Evolutionary conservation across 2,113 vertebrate species (phyloP), one percentile per base, ranked within the genome.

Genomic region (Sphaerodactylus townsendi): DNA sequence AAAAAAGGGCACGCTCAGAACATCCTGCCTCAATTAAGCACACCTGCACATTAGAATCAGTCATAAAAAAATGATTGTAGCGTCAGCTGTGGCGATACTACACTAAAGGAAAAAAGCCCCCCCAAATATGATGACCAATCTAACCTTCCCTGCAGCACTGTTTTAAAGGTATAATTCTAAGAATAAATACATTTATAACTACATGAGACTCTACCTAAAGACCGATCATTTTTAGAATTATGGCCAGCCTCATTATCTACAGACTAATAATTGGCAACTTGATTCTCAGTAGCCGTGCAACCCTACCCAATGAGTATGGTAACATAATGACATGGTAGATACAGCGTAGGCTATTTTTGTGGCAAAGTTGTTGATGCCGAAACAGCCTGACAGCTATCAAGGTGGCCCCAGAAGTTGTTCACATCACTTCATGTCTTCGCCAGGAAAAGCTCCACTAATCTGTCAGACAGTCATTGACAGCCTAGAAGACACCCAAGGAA

Each of bases 31-130:
- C 81, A 78, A 82, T 88, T 85, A 85, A 83, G 77, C 89, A 87
- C 82, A 93, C 85, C 85, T 93, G 88, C 88, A 91, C 79, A 15
- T 68, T 76, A 75, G 92, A 85, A 89, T 94, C 89, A 92, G 69
- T 93, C 84, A 65, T 48, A 17, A 30, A 48, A n/a, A 25, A 1
- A 17, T 83, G 68, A 86, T 5, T 65, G 53, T 59, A 23, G 33
- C 88, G 86, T 87, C 81, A 90, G 77, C 37, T 86, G 70, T 71
- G 86, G 92, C 84, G 87, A 71, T 83, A 83, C 89, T 83, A 77
- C 0, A 76, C 19, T 85, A 83, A 79, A 83, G 85, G 53, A 28
- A 85, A 78, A 59, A 25, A 25, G 4, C 6, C 59, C 25, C 59
- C 59, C 25, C 59, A 25, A 62, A 62, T 25, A 62, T 23, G n/a